Evolutionary conservation across 2,888 invertebrate genomes (phyloP), one percentile per base, ranked within the genome.

Genomic region (Microctonus brassicae): DNA sequence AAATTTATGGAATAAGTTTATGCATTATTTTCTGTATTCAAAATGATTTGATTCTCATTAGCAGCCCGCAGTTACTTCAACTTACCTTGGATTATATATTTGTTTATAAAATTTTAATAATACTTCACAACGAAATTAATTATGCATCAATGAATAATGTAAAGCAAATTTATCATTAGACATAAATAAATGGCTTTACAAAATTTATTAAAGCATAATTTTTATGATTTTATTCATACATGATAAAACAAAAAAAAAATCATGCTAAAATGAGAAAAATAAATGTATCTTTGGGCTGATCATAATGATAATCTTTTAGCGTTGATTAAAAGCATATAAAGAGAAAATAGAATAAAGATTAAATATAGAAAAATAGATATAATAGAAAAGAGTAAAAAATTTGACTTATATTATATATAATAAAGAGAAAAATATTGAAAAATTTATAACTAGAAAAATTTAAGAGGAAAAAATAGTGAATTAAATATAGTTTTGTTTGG

Each of bases 301-400:
- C 80, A 86, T 85, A 65, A 81, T 84, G 81, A 47, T 17, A 77
- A 78, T 78, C 74, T 70, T 70, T 65, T 73, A 81, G 78, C 81
- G 82, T 81, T 75, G 26, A 75, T 47, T 70, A 29, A 76, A 70
- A 72, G 52, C 71, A 42, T 73, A 75, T 57, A 68, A 22, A 69
- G 47, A 58, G 36, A 69, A 53, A 73, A 74, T 77, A 73, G 72
- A 71, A 77, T 73, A 72, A 76, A 72, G 79, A 77, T 80, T 76
- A 79, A 75, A 76, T 76, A 77, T 69, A 79, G 77, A 79, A 80
- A 79, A 29, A 24, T n/a, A 78, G 74, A 13, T 75, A 78, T 75
- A 74, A 75, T 72, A 26, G 67, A 70, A 76, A 76, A 77, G 77
- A 70, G 72, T 78, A 76, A 69, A 69, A 76, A 77, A 78, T 75